Percentiles rank a stretch among this genome's conserved stretches.
phyloP scores from a whole-genome alignment of 2,888 invertebrate species.

The Oscheius sp. region DNA sequence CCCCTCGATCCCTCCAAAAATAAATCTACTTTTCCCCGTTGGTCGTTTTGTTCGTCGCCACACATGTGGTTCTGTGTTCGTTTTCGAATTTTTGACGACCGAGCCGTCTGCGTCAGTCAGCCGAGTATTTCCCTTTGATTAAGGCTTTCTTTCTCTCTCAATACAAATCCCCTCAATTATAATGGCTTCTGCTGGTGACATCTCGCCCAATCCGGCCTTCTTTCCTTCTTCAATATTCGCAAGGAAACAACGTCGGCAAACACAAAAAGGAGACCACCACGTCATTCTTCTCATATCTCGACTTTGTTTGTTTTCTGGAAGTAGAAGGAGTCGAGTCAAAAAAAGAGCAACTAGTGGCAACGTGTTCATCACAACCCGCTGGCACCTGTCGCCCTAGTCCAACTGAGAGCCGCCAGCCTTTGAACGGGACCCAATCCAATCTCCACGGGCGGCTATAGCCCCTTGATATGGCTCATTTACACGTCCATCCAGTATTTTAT shows the following conservation, averaged over 20 bases:
- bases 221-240: neutral
- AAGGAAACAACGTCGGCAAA: no score
- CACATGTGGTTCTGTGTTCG: neutral
- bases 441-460: slow-evolving; percentile 24
- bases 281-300: neutral
- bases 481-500: slow-evolving; percentile 24
- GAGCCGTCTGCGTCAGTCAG: neutral
- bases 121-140: neutral
- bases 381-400: slow-evolving; percentile 27
- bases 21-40: neutral
- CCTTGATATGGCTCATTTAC: slow-evolving; percentile 33
- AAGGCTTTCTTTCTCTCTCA: neutral
- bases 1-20: neutral
- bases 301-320: neutral
- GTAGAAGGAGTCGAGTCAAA: slow-evolving; percentile 3
- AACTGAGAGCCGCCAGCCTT: neutral
- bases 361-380: slow-evolving; percentile 15
- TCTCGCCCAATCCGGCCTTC: neutral
- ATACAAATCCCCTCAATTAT: no score
- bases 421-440: slow-evolving; percentile 19
- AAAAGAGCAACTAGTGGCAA: slow-evolving; percentile 10
- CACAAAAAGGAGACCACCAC: neutral
- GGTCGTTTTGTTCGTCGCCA: neutral
- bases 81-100: neutral
- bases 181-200: no score